These are phyloP conservation scores for Prunella strophiata DNA, from an alignment of 2,797 vertebrate species.

Conservation along the genomic window DNA sequence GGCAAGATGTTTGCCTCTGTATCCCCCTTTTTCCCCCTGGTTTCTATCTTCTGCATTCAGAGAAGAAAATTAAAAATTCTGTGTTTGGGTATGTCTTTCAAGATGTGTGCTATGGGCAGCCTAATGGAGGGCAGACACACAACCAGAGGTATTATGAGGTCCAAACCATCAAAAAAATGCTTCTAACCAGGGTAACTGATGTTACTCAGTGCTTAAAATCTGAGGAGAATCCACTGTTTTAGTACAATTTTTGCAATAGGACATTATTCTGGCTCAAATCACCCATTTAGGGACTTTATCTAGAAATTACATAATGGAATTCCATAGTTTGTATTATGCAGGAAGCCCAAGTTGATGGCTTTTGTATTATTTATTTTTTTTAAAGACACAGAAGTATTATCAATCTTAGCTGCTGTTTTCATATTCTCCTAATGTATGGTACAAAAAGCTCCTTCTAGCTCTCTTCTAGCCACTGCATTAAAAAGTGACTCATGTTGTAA, in stretches of 20 bases:
- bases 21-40: accelerated
- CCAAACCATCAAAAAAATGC: not conserved
- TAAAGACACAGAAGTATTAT: not conserved
- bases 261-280: not conserved
- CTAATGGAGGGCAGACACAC: not conserved
- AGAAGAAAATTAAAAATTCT: not conserved
- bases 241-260: not conserved
- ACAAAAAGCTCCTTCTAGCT: not conserved
- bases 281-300: not conserved
- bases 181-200: not conserved
- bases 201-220: not conserved
- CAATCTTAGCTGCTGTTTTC: not conserved
- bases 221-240: not conserved
- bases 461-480: not conserved
- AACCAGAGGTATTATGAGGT: not conserved
- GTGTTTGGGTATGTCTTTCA: not conserved
- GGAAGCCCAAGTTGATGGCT: not conserved
- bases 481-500: constrained; percentile 9
- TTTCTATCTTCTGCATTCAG: not conserved
- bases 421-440: not conserved
- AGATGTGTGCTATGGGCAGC: not conserved
- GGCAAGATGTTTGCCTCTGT: not conserved
- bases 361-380: not conserved
- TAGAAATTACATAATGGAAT: not conserved
- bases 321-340: not conserved